Evolutionary conservation across 2,888 invertebrate genomes (phyloP).

Genomic region (Muschampia plurimacula): DNA sequence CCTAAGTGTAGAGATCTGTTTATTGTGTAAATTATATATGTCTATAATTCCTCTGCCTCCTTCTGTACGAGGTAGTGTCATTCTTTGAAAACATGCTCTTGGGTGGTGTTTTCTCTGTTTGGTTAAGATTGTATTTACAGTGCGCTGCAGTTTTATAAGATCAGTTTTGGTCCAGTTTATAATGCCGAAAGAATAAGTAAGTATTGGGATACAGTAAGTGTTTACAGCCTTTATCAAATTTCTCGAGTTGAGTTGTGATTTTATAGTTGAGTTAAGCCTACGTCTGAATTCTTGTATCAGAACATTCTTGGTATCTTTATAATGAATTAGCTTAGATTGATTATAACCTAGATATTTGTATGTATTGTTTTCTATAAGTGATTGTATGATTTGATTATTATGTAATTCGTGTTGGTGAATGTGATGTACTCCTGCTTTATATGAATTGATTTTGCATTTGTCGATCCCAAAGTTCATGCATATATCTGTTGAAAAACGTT

Average conservation of each 20-base stretch:
- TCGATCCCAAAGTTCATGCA: neutral
- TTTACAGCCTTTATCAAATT: slow-evolving; percentile 46
- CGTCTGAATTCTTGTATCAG: neutral
- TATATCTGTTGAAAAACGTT: neutral
- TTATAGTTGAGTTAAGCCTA: slow-evolving; percentile 26
- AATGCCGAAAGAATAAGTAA: slow-evolving; percentile 48
- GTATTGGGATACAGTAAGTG: slow-evolving; percentile 44
- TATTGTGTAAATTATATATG: slow-evolving; percentile 44
- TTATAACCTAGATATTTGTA: neutral
- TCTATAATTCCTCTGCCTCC: slow-evolving; percentile 47
- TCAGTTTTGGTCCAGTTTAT: slow-evolving; percentile 45
- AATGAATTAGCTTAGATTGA: neutral
- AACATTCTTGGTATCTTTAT: neutral
- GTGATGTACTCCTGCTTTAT: neutral
- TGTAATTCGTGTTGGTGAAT: neutral
- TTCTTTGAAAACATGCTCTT: slow-evolving; percentile 41
- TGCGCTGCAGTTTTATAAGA: slow-evolving; percentile 41
- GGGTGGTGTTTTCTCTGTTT: slow-evolving; percentile 46
- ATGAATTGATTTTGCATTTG: neutral
- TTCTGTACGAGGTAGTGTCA: slow-evolving; percentile 41
- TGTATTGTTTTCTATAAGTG: neutral
- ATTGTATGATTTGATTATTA: neutral
- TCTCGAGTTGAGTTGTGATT: slow-evolving; percentile 34
- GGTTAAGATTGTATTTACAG: slow-evolving; percentile 40
- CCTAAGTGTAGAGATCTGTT: slow-evolving; percentile 41